A percentile compares a stretch with the other conserved stretches of the same genome.
Conservation (phyloP, 2,888 invertebrate species). For the Drosophila dives region DNA sequence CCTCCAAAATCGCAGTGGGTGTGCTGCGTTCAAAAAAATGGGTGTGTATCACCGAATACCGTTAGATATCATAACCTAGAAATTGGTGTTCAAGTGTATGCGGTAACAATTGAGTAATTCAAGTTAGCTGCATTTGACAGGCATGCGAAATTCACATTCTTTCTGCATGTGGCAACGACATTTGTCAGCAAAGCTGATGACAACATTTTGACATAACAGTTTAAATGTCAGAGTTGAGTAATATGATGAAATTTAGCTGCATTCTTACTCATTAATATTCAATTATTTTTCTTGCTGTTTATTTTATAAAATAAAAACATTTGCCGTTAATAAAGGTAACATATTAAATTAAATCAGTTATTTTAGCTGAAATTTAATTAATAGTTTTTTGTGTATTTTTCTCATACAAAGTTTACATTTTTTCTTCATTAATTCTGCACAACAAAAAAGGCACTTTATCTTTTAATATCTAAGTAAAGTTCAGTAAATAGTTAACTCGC, state of each 20-base stretch:
- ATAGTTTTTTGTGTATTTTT: neutral
- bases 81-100: neutral
- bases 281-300: neutral
- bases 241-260: neutral
- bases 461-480: neutral
- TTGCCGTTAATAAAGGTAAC: neutral
- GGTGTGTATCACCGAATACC: constrained; percentile 5
- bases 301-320: neutral
- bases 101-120: constrained; percentile 15
- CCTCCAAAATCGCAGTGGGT: constrained; percentile 18
- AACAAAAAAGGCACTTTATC: neutral
- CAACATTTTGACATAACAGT: constrained; percentile 1
- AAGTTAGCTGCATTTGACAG: neutral
- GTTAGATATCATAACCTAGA: constrained; percentile 1
- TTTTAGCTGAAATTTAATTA: neutral
- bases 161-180: constrained; percentile 1
- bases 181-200: neutral
- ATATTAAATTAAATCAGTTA: neutral
- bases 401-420: neutral
- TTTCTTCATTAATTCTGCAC: neutral
- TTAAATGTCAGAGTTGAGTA: neutral
- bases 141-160: neutral
- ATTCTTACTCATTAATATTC: neutral
- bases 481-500: neutral
- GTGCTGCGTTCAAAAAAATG: neutral